Percentiles rank a stretch among this genome's conserved stretches.
phyloP scores from a whole-genome alignment of 2,888 invertebrate species.

The Oxystoma pomonae region DNA sequence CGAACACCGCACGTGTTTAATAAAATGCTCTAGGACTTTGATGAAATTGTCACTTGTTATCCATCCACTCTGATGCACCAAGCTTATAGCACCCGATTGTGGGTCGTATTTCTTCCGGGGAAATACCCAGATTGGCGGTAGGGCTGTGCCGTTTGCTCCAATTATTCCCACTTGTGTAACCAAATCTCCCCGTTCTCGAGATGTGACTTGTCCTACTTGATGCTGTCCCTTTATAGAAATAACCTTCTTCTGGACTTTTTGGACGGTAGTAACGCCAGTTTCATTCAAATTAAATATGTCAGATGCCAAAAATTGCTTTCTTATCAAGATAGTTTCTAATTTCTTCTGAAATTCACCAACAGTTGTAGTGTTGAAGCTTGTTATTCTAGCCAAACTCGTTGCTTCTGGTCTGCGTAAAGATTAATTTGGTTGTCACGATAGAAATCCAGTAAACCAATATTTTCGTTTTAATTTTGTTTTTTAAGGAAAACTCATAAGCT shows the following conservation, averaged over 20 bases:
- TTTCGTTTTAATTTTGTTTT: slow-evolving; percentile 6
- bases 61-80: slow-evolving; percentile 31
- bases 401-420: slow-evolving; percentile 18
- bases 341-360: slow-evolving; percentile 12
- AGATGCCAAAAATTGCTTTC: slow-evolving; percentile 24
- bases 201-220: slow-evolving; percentile 18
- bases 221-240: slow-evolving; percentile 10
- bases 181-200: slow-evolving; percentile 21
- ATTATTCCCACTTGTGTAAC: slow-evolving; percentile 20
- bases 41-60: slow-evolving; percentile 29
- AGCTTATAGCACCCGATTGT: slow-evolving; percentile 23
- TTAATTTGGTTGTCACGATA: slow-evolving; percentile 13
- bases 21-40: slow-evolving; percentile 6
- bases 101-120: slow-evolving; percentile 17
- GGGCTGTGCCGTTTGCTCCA: slow-evolving; percentile 19
- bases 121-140: slow-evolving; percentile 20
- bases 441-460: slow-evolving; percentile 19
- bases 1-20: slow-evolving; percentile 20
- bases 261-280: slow-evolving; percentile 25
- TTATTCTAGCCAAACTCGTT: slow-evolving; percentile 41
- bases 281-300: slow-evolving; percentile 19
- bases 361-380: slow-evolving; percentile 37
- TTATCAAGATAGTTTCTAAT: slow-evolving; percentile 21
- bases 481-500: slow-evolving; percentile 6
- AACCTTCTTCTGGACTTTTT: slow-evolving; percentile 17